A percentile compares a stretch with the other conserved stretches of the same genome.
Conservation (phyloP, 2,113 vertebrate genomes). For the Meleagris gallopavo region DNA sequence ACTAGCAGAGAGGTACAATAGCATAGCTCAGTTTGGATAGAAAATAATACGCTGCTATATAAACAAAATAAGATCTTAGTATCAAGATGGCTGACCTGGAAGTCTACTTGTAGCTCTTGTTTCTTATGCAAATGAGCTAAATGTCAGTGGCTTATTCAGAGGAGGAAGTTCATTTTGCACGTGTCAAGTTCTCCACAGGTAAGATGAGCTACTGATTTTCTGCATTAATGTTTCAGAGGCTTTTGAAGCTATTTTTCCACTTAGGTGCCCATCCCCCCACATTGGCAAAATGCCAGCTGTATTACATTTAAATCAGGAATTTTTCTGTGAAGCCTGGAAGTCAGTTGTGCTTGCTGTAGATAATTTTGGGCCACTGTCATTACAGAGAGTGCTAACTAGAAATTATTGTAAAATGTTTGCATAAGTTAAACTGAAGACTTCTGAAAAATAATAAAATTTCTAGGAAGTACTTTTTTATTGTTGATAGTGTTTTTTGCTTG, state of each 20-base stretch:
- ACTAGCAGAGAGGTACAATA: constrained; percentile 30
- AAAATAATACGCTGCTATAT: constrained; percentile 27
- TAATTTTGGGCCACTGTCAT: background rate
- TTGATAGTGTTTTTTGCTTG: background rate
- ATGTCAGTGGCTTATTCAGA: constrained; percentile 62
- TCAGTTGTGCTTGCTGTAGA: background rate
- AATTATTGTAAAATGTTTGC: background rate
- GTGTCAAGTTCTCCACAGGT: constrained; percentile 71
- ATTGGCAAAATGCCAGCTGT: constrained; percentile 7
- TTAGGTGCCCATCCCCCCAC: background rate
- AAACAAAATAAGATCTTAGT: constrained; percentile 59
- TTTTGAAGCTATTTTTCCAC: background rate
- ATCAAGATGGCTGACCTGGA: constrained; percentile 77
- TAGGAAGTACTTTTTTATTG: background rate
- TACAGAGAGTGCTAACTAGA: background rate
- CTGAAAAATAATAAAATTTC: background rate
- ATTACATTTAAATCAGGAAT: background rate
- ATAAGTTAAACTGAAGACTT: background rate
- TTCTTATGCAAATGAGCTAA: constrained; percentile 71
- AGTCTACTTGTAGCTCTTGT: constrained; percentile 68
- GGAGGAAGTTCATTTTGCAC: constrained; percentile 72
- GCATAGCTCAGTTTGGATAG: constrained; percentile 28
- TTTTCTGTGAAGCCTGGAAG: constrained; percentile 41
- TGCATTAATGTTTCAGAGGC: background rate
- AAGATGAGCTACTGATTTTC: constrained; percentile 66